Conservation (phyloP, 2,113 vertebrate genomes). For the Lontra canadensis region DNA sequence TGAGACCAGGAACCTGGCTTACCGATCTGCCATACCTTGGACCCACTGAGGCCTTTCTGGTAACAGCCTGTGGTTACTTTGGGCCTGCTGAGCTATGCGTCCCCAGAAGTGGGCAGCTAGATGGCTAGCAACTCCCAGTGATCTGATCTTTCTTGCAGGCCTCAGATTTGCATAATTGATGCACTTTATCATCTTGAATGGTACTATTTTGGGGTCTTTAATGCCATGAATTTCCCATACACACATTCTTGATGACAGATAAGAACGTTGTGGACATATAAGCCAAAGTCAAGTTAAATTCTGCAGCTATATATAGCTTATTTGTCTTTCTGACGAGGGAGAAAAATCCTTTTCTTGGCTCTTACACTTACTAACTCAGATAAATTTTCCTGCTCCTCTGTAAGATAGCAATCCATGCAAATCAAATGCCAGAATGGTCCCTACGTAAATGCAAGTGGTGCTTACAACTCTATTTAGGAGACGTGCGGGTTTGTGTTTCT, state of each 20-base stretch:
- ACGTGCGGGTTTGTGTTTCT: not conserved
- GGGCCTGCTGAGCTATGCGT: not conserved
- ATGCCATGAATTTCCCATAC: slow-evolving; percentile 48
- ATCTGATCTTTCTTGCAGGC: not conserved
- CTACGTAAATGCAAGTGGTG: not conserved
- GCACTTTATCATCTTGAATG: slow-evolving; percentile 10
- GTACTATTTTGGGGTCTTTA: slow-evolving; percentile 57
- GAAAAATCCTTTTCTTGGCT: slow-evolving; percentile 38
- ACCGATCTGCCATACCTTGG: not conserved
- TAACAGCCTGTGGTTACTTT: not conserved
- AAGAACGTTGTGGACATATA: slow-evolving; percentile 48
- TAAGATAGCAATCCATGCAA: not conserved
- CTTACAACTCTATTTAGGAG: not conserved
- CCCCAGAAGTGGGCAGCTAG: not conserved
- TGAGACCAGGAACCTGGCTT: not conserved
- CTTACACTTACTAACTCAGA: slow-evolving; percentile 8
- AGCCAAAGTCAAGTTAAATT: slow-evolving; percentile 43
- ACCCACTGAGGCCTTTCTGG: not conserved
- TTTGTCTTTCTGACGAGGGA: slow-evolving; percentile 45
- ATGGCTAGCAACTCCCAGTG: not conserved
- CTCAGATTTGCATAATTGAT: not conserved
- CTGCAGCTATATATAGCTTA: slow-evolving; percentile 58
- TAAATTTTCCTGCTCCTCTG: slow-evolving; percentile 13
- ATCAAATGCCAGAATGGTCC: not conserved
- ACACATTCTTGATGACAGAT: slow-evolving; percentile 60